These are phyloP conservation scores for Poeciliopsis gracilis DNA, from an alignment of 2,797 vertebrate species.

Conservation along the genomic window DNA sequence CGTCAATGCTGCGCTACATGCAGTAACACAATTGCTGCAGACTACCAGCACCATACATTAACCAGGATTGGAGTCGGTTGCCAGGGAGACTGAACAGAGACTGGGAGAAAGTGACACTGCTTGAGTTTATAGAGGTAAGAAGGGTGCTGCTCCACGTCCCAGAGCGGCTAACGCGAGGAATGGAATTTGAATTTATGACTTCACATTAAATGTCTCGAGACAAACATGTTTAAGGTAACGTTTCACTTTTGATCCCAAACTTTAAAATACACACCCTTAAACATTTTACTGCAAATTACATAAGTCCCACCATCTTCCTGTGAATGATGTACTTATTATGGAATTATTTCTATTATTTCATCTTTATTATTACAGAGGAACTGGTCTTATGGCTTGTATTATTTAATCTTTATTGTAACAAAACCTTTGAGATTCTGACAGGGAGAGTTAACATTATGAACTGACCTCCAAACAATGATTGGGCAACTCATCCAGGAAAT, in stretches of 20 bases:
- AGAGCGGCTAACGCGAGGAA: neutral
- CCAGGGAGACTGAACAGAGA: neutral
- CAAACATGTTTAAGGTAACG: neutral
- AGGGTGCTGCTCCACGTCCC: neutral
- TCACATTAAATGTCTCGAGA: neutral
- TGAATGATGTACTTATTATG: no score
- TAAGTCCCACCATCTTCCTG: neutral
- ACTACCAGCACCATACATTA: neutral
- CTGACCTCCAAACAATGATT: conserved; percentile 14
- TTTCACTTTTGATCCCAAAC: neutral
- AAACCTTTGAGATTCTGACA: conserved; percentile 21
- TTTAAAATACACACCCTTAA: neutral
- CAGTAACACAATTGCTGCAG: neutral
- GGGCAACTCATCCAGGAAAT: neutral
- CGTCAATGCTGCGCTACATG: neutral
- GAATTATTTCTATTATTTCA: neutral
- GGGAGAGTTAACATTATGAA: neutral
- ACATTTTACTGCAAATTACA: neutral
- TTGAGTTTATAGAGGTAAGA: neutral
- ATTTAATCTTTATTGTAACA: neutral
- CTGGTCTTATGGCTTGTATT: neutral
- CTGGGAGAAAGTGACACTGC: neutral
- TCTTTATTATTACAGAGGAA: neutral
- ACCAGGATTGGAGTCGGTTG: neutral
- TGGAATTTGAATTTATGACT: neutral